Conservation (phyloP, 2,888 invertebrate genomes). For the Chalcosyrphus nemorum region DNA sequence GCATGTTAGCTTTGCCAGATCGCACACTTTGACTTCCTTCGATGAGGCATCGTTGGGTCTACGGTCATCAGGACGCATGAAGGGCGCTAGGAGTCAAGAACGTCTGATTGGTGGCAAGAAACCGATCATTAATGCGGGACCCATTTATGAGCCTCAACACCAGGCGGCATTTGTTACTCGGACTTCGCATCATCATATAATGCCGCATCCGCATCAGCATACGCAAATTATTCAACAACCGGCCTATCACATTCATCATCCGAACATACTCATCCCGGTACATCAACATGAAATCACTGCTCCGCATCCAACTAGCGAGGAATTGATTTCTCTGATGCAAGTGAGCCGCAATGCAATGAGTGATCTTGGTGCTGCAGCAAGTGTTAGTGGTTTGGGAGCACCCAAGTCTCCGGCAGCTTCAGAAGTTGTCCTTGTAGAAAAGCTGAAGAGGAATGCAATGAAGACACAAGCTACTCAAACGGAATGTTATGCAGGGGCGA, state of each 20-base stretch:
- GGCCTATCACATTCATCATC: constrained; percentile 67
- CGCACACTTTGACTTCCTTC: constrained; percentile 93
- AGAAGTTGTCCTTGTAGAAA: constrained; percentile 85
- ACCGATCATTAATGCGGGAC: constrained; percentile 80
- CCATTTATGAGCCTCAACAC: constrained; percentile 77
- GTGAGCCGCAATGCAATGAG: constrained; percentile 33
- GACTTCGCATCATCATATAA: constrained; percentile 74
- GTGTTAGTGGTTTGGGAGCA: constrained; percentile 45
- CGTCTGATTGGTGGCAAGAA: constrained; percentile 89
- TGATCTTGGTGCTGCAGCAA: constrained; percentile 16
- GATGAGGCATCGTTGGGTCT: constrained; percentile 85
- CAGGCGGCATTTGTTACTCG: constrained; percentile 69
- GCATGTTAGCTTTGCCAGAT: constrained; percentile 95
- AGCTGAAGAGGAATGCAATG: constrained; percentile 91
- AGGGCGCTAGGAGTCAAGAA: constrained; percentile 85
- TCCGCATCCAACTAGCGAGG: constrained; percentile 73
- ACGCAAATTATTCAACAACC: constrained; percentile 74
- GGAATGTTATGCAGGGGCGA: constrained; percentile 86
- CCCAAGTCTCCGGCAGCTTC: constrained; percentile 78
- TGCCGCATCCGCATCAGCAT: constrained; percentile 74
- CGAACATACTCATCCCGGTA: constrained; percentile 63
- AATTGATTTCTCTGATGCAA: constrained; percentile 63
- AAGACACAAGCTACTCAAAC: constrained; percentile 97
- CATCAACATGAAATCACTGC: constrained; percentile 77
- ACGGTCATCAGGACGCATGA: constrained; percentile 81